Evolutionary conservation across 2,888 invertebrate genomes (phyloP), one percentile per base, ranked within the genome.

Genomic region (Saturnia japonica): DNA sequence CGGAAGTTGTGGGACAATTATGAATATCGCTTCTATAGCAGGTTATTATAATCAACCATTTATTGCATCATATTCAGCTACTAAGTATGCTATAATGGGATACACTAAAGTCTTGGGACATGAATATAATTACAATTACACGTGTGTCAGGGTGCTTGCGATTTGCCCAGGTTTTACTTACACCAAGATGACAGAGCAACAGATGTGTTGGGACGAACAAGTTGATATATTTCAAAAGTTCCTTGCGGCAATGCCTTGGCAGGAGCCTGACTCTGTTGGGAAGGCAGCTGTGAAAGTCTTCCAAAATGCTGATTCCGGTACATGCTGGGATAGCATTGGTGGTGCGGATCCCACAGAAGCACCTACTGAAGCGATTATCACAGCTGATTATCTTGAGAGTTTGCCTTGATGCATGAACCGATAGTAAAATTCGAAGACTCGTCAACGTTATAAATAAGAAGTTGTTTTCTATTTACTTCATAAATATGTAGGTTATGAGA

Each of bases 21-120:
- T 96, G n/a, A 96, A 96, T 81, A 88, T 95, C 45, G 90, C 95
- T 1, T 95, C 95, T 3, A 90, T 94, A 42, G 88, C 94, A 73
- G 95, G 95, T 0, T 84, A 94, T 34, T 83, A 86, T 74, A 84
- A 91, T 0, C 82, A 91, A 47, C 89, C 90, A 22, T 89, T 89
- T 25, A 78, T 89, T 42, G 95, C 95, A 1, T 86, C 94, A n/a
- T 95, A 95, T 80, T 91, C 91, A 6, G 94, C 94, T 0, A 94
- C 95, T 0, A 95, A 95, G 80, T 91, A 90, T 74, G 94, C 91
- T 25, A 90, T 95, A 2, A 78, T 90, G 54, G 94, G 93, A 14
- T 81, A 94, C 67, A 88, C 88, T 62, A 86, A 85, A 70, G 90
- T 91, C 6, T 67, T 91, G 83, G 79, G 94, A 76, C 74, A 86